A percentile compares a stretch with the other conserved stretches of the same genome.
These are phyloP conservation scores for Drosophila paranaensis DNA, from an alignment of 2,888 invertebrate genomes.

Conservation along the genomic window DNA sequence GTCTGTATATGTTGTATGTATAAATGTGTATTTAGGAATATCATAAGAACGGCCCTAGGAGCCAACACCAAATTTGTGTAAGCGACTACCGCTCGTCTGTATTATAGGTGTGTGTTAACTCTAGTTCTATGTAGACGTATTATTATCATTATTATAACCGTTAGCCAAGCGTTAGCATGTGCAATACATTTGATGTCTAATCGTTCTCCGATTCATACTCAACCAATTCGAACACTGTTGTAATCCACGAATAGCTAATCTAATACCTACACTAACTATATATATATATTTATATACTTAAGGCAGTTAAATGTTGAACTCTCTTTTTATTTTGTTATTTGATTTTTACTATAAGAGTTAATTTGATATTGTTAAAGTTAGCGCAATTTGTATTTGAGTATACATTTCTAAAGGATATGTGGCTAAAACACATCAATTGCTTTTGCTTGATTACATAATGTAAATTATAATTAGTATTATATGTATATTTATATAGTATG, in stretches of 20 bases:
- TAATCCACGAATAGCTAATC: too few species aligned
- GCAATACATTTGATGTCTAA: conserved; percentile 16
- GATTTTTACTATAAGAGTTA: too few species aligned
- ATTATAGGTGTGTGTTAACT: conserved; percentile 13
- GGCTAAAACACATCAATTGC: conserved; percentile 4
- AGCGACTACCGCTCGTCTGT: conserved; percentile 6
- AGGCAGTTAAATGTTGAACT: too few species aligned
- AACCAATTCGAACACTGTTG: too few species aligned
- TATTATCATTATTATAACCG: conserved; percentile 14
- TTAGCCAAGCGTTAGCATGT: conserved; percentile 32
- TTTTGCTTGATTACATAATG: background rate
- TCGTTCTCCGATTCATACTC: too few species aligned
- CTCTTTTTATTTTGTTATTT: too few species aligned
- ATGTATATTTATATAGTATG: background rate
- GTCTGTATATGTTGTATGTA: conserved; percentile 31
- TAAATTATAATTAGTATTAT: background rate
- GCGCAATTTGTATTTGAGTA: background rate
- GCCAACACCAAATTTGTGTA: conserved; percentile 8
- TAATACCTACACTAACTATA: too few species aligned
- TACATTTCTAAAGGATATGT: conserved; percentile 3
- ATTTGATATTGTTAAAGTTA: too few species aligned
- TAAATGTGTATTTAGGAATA: conserved; percentile 34
- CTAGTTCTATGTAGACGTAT: conserved; percentile 22
- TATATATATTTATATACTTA: too few species aligned
- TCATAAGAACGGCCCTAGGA: conserved; percentile 3